These are phyloP conservation scores for Chionoecetes opilio DNA, from an alignment of 1,140 invertebrate genomes.

Conservation along the genomic window DNA sequence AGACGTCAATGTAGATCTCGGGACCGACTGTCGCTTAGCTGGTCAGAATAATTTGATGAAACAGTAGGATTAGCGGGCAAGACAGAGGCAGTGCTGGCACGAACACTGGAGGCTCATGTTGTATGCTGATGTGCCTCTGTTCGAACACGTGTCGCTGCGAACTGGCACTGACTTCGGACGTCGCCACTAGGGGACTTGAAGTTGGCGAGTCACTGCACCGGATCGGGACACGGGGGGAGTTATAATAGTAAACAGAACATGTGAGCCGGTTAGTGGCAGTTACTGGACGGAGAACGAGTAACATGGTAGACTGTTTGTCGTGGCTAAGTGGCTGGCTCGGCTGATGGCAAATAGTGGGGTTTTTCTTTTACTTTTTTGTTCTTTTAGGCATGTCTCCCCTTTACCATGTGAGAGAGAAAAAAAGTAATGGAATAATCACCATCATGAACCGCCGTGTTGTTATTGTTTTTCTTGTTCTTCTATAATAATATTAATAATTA, in stretches of 20 bases:
- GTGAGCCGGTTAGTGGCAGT: neutral
- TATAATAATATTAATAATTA: no score
- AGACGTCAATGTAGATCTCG: neutral
- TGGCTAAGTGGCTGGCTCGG: neutral
- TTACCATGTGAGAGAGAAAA: no score
- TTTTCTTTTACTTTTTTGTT: neutral
- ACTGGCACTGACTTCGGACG: neutral
- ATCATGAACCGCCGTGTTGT: no score
- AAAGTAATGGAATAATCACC: no score
- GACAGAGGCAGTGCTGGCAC: neutral
- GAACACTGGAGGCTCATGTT: neutral
- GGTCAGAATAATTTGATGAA: conserved; percentile 29
- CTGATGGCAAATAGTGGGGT: neutral
- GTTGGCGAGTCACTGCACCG: neutral
- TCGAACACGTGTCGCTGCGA: neutral
- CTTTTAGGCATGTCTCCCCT: neutral
- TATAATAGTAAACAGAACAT: conserved; percentile 21
- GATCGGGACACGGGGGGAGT: neutral
- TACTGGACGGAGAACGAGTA: neutral
- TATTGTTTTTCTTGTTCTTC: no score
- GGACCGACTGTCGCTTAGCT: neutral
- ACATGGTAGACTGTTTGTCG: neutral
- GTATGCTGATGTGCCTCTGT: neutral
- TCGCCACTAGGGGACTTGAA: neutral
- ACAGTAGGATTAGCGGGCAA: neutral